These are phyloP conservation scores for Tholera decimalis DNA, from an alignment of 2,888 invertebrate species.

Conservation along the genomic window DNA sequence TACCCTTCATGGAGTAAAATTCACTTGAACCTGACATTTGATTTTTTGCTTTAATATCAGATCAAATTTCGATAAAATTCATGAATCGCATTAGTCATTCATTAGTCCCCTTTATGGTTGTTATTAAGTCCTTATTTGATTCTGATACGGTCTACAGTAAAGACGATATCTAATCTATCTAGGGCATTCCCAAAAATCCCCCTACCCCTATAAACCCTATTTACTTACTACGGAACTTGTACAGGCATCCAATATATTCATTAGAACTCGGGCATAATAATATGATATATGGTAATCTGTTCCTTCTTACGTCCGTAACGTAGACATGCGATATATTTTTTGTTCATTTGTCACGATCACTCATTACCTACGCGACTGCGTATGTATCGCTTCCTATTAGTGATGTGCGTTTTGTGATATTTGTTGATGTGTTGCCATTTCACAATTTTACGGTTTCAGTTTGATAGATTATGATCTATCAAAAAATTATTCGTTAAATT, in stretches of 20 bases:
- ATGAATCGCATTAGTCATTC: background rate
- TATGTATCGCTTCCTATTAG: constrained; percentile 36
- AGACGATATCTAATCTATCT: too few species aligned
- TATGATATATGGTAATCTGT: constrained; percentile 27
- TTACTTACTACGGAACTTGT: constrained; percentile 23
- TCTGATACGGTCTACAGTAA: too few species aligned
- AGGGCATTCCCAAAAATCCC: background rate
- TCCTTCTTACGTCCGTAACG: constrained; percentile 39
- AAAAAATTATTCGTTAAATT: too few species aligned
- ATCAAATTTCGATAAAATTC: background rate
- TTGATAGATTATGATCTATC: background rate
- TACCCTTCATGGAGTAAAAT: background rate
- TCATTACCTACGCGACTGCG: constrained; percentile 35
- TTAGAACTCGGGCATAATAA: constrained; percentile 32
- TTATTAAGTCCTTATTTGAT: too few species aligned
- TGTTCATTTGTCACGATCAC: constrained; percentile 44
- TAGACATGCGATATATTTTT: constrained; percentile 51
- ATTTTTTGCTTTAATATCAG: background rate
- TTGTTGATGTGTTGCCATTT: background rate
- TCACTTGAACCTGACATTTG: background rate
- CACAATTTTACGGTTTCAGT: background rate
- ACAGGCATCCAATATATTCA: constrained; percentile 49
- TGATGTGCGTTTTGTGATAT: constrained; percentile 3
- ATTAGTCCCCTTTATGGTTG: too few species aligned
- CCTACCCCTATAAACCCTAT: background rate